Conservation (phyloP, 2,113 vertebrate genomes). For the Syngnathoides biaculeatus region DNA sequence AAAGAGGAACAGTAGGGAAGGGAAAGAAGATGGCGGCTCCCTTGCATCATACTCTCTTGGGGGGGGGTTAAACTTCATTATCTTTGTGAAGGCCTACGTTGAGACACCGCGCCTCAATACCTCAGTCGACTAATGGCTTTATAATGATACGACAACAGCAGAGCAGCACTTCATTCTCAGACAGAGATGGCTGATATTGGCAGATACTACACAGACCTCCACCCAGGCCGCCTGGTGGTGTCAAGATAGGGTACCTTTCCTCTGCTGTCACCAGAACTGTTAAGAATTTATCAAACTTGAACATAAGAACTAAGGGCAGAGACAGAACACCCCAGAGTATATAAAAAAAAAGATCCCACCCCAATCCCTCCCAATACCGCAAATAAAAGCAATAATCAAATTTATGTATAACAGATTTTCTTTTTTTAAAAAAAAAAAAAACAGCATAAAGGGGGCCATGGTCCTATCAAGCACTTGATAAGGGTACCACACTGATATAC, state of each 20-base stretch:
- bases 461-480: too few relatives aligned
- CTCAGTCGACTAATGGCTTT: neutral
- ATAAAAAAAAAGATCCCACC: too few relatives aligned
- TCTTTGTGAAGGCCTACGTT: constrained; percentile 8
- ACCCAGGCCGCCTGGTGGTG: constrained; percentile 52
- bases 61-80: neutral
- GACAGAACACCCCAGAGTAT: too few relatives aligned
- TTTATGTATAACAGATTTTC: too few relatives aligned
- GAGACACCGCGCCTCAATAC: neutral
- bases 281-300: neutral
- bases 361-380: too few relatives aligned
- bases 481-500: too few relatives aligned
- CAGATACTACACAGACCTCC: constrained; percentile 54
- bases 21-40: constrained; percentile 15
- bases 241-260: constrained; percentile 54
- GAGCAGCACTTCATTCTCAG: constrained; percentile 3
- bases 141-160: neutral
- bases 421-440: too few relatives aligned
- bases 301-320: neutral
- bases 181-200: constrained; percentile 7
- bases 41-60: constrained; percentile 18
- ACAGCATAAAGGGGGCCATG: too few relatives aligned
- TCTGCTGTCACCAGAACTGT: constrained; percentile 10
- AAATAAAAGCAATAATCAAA: too few relatives aligned
- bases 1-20: constrained; percentile 39